phyloP scores from a whole-genome alignment of 1,140 invertebrate species.

The Hypothenemus hampei region DNA sequence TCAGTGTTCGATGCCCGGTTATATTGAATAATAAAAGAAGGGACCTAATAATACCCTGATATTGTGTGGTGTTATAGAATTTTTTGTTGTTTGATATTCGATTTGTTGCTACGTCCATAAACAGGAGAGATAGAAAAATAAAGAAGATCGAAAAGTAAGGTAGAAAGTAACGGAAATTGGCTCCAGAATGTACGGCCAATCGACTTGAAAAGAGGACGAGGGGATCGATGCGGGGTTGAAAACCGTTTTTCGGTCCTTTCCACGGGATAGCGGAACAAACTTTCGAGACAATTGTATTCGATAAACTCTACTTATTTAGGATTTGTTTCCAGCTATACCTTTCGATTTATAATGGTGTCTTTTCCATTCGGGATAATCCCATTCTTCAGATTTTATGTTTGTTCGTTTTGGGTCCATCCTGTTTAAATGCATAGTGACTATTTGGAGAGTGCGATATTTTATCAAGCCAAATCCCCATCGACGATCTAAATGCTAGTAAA shows the following conservation, averaged over 20 bases:
- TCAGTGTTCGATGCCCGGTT: too few relatives aligned
- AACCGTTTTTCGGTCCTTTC: conserved; percentile 20
- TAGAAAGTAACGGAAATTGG: conserved; percentile 29
- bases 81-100: not conserved
- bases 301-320: conserved; percentile 28
- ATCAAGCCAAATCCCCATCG: too few relatives aligned
- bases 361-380: conserved; percentile 1
- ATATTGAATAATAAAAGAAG: too few relatives aligned
- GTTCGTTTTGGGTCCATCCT: too few relatives aligned
- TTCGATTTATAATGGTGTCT: conserved; percentile 19
- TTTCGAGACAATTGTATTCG: conserved; percentile 26
- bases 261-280: conserved; percentile 16
- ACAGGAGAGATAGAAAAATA: conserved; percentile 20
- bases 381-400: too few relatives aligned
- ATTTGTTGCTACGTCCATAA: conserved; percentile 3
- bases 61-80: conserved; percentile 1
- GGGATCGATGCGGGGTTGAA: conserved; percentile 15
- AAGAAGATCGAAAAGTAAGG: conserved; percentile 20
- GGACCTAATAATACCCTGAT: not conserved
- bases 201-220: too few relatives aligned
- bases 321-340: conserved; percentile 24
- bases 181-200: conserved; percentile 24
- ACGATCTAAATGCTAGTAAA: too few relatives aligned
- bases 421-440: too few relatives aligned
- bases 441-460: too few relatives aligned